These are phyloP conservation scores for Nowickia ferox DNA, from an alignment of 2,888 invertebrate species.

Conservation along the genomic window DNA sequence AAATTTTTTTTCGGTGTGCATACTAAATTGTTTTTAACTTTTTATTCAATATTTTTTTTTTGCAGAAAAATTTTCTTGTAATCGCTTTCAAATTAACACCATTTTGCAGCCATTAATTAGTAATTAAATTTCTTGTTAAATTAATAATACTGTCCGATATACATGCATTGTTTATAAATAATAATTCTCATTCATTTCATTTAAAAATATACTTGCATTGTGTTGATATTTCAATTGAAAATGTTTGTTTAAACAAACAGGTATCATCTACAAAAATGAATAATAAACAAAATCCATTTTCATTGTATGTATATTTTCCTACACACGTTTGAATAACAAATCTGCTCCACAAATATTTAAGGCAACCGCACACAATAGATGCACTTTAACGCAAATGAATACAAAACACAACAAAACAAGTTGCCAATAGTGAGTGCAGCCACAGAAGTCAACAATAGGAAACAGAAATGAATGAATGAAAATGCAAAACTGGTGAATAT, in stretches of 20 bases:
- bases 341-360: constrained; percentile 13
- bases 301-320: background rate
- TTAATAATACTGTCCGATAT: too few species aligned
- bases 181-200: background rate
- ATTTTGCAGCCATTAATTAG: too few species aligned
- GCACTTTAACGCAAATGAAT: constrained; percentile 11
- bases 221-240: background rate
- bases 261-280: background rate
- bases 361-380: background rate
- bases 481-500: background rate
- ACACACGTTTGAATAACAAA: background rate
- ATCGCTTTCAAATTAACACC: too few species aligned
- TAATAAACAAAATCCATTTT: background rate
- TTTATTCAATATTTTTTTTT: too few species aligned
- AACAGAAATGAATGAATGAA: background rate
- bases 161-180: too few species aligned
- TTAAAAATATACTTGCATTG: background rate
- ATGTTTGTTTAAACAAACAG: background rate
- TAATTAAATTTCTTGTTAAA: too few species aligned
- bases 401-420: constrained; percentile 11
- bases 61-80: too few species aligned
- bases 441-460: constrained; percentile 32
- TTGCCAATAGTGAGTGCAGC: constrained; percentile 23
- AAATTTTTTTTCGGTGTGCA: too few species aligned
- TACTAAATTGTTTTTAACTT: too few species aligned